Base-by-base conservation (phyloP, 2,797 vertebrate species). In the Schizothorax lantsangensis region DNA sequence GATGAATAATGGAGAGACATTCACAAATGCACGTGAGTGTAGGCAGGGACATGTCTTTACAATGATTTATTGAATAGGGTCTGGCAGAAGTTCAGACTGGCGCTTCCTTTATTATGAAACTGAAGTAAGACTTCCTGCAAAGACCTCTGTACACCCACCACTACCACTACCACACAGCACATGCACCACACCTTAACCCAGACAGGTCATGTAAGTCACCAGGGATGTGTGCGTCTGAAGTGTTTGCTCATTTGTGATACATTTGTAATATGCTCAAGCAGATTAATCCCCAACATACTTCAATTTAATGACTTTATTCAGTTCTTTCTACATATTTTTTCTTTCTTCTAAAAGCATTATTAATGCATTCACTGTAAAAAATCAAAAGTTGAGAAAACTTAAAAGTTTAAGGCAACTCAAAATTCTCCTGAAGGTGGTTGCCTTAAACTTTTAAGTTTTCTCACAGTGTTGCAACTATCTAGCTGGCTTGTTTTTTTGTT, bases 51-150 rank as follows among this genome's bases (percentile, higher is more conserved):
- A 49, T 83, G 54, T 83, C 87, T 83, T 89, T 33, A 64, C 77
- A 84, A 94, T 93, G 91, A 95, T 94, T 93, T 90, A 93, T 93
- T 86, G 91, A 85, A 93, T 72, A 75, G 88, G 88, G 80, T 90
- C 85, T 66, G 82, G 45, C 82, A 77, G 77, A 57, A 64, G 83
- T 80, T 87, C 59, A 81, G 68, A 69, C 43, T 40, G 45, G 36
- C 26, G 7, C 33, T 77, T 80, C 40, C 71, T 74, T 38, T 84
- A 45, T 23, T 47, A 14, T 84, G 78, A 6, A 72, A 12, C 47
- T 79, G 19, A 26, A 78, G 77, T 36, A 81, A 82, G 64, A 26
- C 33, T 71, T 75, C 43, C 79, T 69, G 33, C n/a, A 45, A 75
- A 64, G 54, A 52, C 23, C 36, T 38, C 52, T 73, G 86, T 88